Evolutionary conservation across 1,140 invertebrate genomes (phyloP).

Genomic region (Drosophila melanica): DNA sequence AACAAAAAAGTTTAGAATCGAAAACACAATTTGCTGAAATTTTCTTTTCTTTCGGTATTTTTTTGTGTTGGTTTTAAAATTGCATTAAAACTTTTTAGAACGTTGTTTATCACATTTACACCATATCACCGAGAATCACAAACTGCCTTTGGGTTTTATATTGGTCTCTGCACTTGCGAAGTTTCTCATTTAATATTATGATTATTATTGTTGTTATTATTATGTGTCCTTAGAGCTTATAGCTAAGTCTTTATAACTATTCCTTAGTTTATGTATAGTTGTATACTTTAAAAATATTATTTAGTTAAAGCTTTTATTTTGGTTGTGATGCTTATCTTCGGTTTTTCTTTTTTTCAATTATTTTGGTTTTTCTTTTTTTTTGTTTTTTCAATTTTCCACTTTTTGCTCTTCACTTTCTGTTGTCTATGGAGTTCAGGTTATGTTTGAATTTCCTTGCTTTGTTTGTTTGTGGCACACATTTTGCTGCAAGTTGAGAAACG

Average conservation of each 20-base stretch:
- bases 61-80: slow-evolving; percentile 41
- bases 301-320: slow-evolving; percentile 77
- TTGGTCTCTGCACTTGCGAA: slow-evolving; percentile 71
- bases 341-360: slow-evolving; percentile 12
- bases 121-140: slow-evolving; percentile 82
- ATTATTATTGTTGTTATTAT: slow-evolving; percentile 60
- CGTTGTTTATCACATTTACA: slow-evolving; percentile 81
- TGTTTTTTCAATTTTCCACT: slow-evolving; percentile 9
- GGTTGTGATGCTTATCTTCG: slow-evolving; percentile 59
- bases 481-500: slow-evolving; percentile 67
- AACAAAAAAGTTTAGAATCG: slow-evolving; percentile 57
- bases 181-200: slow-evolving; percentile 58
- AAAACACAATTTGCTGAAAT: slow-evolving; percentile 59
- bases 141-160: slow-evolving; percentile 51
- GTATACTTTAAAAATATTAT: slow-evolving; percentile 80
- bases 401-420: slow-evolving; percentile 43
- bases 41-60: slow-evolving; percentile 22
- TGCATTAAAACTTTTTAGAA: slow-evolving; percentile 75
- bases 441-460: slow-evolving; percentile 78
- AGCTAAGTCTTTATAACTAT: slow-evolving; percentile 50
- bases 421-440: slow-evolving; percentile 77
- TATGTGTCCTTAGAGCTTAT: slow-evolving; percentile 67
- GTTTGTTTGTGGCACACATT: slow-evolving; percentile 79
- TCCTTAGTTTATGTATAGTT: slow-evolving; percentile 68
- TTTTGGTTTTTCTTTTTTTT: slow-evolving; percentile 25